Conservation (phyloP, 2,888 invertebrate species). For the Dryocosmus kuriphilus region DNA sequence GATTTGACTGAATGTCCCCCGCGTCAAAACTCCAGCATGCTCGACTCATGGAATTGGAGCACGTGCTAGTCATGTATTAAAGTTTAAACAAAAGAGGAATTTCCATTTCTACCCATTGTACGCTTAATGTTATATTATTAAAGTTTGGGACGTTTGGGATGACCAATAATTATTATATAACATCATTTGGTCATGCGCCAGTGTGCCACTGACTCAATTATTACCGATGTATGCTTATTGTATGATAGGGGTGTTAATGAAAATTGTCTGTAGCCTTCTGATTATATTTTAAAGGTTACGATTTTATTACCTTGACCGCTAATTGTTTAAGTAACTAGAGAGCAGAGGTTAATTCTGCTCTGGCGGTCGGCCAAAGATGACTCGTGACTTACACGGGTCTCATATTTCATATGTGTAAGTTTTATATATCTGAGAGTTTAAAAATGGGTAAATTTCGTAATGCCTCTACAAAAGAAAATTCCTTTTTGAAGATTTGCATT, state of each 20-base stretch:
- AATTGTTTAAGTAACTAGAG: background rate
- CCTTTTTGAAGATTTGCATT: background rate
- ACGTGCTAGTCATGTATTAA: conserved; percentile 6
- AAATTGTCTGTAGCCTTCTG: conserved; percentile 1
- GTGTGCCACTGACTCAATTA: conserved; percentile 60
- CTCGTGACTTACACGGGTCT: conserved; percentile 6
- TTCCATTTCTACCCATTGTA: background rate
- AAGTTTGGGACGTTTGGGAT: background rate
- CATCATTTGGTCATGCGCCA: conserved; percentile 62
- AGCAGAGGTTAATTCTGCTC: conserved; percentile 2
- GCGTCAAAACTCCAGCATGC: background rate
- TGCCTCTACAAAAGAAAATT: background rate
- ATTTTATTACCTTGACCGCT: conserved; percentile 13
- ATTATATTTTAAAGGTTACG: conserved; percentile 4
- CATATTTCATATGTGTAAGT: background rate
- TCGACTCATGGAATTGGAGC: conserved; percentile 3
- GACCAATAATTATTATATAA: conserved; percentile 63
- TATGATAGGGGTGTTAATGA: background rate
- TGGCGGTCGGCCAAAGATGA: conserved; percentile 7
- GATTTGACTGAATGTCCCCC: background rate
- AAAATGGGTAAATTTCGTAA: background rate
- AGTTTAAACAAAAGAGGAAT: conserved; percentile 3
- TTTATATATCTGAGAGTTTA: background rate
- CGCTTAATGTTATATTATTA: background rate
- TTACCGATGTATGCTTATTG: conserved; percentile 44